A percentile compares a stretch with the other conserved stretches of the same genome.
phyloP scores from a whole-genome alignment of 2,888 invertebrate genomes.

The Caenorhabditis sinica region DNA sequence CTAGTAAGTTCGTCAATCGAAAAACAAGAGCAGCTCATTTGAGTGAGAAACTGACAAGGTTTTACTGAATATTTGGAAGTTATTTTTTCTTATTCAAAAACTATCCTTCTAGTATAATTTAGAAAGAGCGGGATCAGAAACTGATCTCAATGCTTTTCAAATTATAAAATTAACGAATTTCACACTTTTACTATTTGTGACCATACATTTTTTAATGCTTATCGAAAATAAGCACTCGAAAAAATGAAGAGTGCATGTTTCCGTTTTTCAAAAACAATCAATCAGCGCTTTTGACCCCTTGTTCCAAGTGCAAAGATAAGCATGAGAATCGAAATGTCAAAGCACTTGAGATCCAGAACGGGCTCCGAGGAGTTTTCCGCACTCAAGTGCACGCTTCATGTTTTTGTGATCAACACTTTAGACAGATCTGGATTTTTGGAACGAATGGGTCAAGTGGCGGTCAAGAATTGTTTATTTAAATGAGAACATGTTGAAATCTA shows the following conservation, averaged over 20 bases:
- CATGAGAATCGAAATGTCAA: slow-evolving; percentile 57
- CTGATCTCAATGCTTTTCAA: too few relatives aligned
- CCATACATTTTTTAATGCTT: background rate
- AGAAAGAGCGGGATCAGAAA: too few relatives aligned
- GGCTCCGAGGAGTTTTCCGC: slow-evolving; percentile 47
- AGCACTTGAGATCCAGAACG: slow-evolving; percentile 52
- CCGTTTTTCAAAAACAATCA: slow-evolving; percentile 12
- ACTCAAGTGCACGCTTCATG: slow-evolving; percentile 56
- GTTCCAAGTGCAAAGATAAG: slow-evolving; percentile 50
- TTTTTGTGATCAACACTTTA: slow-evolving; percentile 53
- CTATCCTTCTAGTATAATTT: too few relatives aligned
- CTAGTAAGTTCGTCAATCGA: too few relatives aligned
- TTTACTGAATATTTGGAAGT: too few relatives aligned
- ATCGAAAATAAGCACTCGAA: slow-evolving; percentile 5
- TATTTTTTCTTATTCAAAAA: too few relatives aligned
- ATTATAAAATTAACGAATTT: too few relatives aligned
- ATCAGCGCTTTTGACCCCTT: slow-evolving; percentile 25
- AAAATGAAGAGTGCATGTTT: background rate
- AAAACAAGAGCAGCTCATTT: too few relatives aligned
- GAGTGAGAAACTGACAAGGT: too few relatives aligned
- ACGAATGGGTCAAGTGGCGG: slow-evolving; percentile 37
- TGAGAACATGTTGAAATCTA: slow-evolving; percentile 23
- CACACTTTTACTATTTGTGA: background rate
- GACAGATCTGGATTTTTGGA: slow-evolving; percentile 51
- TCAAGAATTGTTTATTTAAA: slow-evolving; percentile 45